Evolutionary conservation across 1,140 invertebrate species (phyloP).

Genomic region (Polypedilum pembai): DNA sequence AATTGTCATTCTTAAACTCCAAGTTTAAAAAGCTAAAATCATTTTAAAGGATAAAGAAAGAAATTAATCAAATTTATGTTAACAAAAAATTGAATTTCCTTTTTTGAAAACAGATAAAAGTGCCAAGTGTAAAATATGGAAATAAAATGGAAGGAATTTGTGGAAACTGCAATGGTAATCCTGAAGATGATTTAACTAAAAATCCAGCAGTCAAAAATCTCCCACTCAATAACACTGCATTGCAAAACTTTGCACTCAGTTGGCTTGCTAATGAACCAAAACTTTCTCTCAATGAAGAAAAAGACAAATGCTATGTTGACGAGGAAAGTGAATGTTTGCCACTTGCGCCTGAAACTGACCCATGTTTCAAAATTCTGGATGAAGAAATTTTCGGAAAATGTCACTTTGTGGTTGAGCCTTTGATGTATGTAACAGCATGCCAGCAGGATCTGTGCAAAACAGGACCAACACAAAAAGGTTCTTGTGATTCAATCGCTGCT

Average conservation of each 20-base stretch:
- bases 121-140: conserved; percentile 64
- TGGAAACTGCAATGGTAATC: conserved; percentile 64
- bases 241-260: conserved; percentile 51
- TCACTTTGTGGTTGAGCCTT: conserved; percentile 60
- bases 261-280: conserved; percentile 52
- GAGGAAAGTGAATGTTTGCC: conserved; percentile 47
- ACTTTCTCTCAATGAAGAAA: conserved; percentile 35
- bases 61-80: too few species aligned
- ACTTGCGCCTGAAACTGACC: conserved; percentile 50
- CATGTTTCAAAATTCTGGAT: conserved; percentile 57
- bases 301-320: conserved; percentile 39
- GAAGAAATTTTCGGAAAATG: conserved; percentile 60
- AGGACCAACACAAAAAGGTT: conserved; percentile 46
- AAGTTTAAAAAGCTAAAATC: too few species aligned
- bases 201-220: conserved; percentile 46
- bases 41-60: too few species aligned
- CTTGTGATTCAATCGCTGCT: conserved; percentile 58
- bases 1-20: too few species aligned
- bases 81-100: too few species aligned
- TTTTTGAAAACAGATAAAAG: conserved; percentile 34
- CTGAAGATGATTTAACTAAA: conserved; percentile 53
- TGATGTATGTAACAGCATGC: conserved; percentile 58
- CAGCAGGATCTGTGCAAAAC: conserved; percentile 56
- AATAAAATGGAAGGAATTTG: conserved; percentile 69
- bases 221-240: conserved; percentile 31